Evolutionary conservation across 2,113 vertebrate genomes (phyloP).

Genomic region (Microcebus ravelobensis): DNA sequence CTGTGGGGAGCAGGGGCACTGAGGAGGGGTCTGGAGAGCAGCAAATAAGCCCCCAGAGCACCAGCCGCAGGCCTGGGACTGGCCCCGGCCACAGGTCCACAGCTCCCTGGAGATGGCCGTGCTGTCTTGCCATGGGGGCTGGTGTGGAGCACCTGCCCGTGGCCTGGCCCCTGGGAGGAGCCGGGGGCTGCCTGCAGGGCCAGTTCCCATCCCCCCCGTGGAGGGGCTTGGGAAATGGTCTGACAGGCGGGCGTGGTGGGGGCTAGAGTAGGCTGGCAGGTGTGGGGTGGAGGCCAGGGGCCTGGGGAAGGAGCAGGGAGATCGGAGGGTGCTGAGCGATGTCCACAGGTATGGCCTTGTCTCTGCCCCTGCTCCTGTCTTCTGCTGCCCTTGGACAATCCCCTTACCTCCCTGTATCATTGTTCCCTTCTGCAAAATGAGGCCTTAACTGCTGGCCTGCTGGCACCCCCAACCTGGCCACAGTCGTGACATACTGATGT

Average conservation of each 20-base stretch:
- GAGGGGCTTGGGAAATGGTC: background rate
- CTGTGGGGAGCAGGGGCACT: constrained; percentile 78
- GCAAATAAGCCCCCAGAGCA: background rate
- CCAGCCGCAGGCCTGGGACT: background rate
- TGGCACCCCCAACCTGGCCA: background rate
- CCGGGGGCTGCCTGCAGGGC: background rate
- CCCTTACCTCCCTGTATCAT: background rate
- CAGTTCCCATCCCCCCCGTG: background rate
- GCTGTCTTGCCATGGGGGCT: background rate
- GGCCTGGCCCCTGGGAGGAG: background rate
- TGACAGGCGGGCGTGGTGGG: too few species aligned
- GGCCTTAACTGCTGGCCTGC: background rate
- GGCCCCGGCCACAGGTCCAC: background rate
- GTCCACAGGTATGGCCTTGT: background rate
- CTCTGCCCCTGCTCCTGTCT: background rate
- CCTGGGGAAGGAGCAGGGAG: background rate
- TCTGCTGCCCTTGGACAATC: background rate
- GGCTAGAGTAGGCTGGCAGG: background rate
- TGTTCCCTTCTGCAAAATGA: background rate
- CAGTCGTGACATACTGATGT: background rate
- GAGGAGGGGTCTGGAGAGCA: background rate
- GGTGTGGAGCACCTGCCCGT: background rate
- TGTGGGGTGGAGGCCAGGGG: background rate
- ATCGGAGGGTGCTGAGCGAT: background rate
- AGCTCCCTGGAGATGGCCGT: background rate